Base-by-base conservation (phyloP, 2,113 vertebrate species). In the Tragelaphus buxtoni region DNA sequence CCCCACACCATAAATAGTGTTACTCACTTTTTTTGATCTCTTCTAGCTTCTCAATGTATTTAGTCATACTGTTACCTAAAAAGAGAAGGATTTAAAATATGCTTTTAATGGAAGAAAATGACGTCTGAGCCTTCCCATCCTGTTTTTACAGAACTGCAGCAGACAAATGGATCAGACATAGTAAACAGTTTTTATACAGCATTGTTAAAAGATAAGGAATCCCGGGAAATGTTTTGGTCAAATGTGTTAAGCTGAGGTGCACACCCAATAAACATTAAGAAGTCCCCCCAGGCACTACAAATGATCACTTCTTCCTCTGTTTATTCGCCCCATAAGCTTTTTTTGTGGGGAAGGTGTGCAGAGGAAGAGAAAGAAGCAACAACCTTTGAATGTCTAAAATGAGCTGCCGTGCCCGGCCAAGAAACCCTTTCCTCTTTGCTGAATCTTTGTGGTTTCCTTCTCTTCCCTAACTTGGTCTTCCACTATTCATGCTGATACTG, bases 11-110 rank as follows among this genome's bases (percentile, higher is more conserved):
- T 56, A 69, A 32, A 53, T 10, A 61, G 32, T 26, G 20, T 58
- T 97, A 99, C 99, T 99, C 98, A 99, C 99, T 99, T 98, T 98
- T 99, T 98, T 99, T 99, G 24, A 99, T 99, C 51, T 99, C 99
- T 97, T 99, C 99, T 96, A 99, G 53, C 95, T 98, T 99, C 97
- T 99, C 99, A 96, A 99, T 98, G 95, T 99, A 99, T 97, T 99
- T 99, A 0, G 99, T 99, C 93, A 99, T 98, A 96, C 99, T 99
- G 98, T 90, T 99, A 77, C 99, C 99, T 99, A 97, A 95, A 98
- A 10, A 72, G 82, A 93, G 58, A 83, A 84, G 35, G 3, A 13
- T 84, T 94, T 97, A 90, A 97, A 77, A 72, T 45, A 77, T 13
- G 55, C 55, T 96, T 94, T 97, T 79, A 94, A 51, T 80, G 85